phyloP scores from a whole-genome alignment of 2,888 invertebrate genomes.

The Acanthosepion esculentum region DNA sequence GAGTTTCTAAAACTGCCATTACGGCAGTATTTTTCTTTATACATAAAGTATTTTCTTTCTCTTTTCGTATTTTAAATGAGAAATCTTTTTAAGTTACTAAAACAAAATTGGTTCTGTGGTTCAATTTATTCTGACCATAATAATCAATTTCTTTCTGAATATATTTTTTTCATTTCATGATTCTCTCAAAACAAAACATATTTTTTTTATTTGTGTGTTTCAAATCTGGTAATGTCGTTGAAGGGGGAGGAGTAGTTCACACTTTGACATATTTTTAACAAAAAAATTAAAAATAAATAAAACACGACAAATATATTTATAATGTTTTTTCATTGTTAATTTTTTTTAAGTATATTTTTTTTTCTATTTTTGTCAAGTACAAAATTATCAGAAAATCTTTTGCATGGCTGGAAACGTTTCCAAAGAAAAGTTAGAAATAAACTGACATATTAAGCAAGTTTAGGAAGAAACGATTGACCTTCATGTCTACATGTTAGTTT shows the following conservation, averaged over 20 bases:
- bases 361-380: neutral
- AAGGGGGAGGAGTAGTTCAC: neutral
- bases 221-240: neutral
- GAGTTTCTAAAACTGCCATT: neutral
- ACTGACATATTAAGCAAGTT: neutral
- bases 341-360: neutral
- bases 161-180: neutral
- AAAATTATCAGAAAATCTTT: slow-evolving; percentile 33
- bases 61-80: neutral
- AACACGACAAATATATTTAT: neutral
- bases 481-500: neutral
- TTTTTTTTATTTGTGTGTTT: neutral
- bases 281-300: neutral
- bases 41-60: neutral
- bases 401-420: neutral
- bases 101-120: slow-evolving; percentile 24
- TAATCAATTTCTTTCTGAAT: slow-evolving; percentile 25
- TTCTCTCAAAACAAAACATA: neutral
- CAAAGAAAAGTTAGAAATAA: no score
- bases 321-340: neutral
- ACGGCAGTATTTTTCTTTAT: neutral
- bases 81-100: neutral
- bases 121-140: neutral
- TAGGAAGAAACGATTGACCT: neutral
- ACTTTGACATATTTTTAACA: neutral